Base-by-base conservation (phyloP, 2,888 invertebrate species). In the Melitaea athalia region DNA sequence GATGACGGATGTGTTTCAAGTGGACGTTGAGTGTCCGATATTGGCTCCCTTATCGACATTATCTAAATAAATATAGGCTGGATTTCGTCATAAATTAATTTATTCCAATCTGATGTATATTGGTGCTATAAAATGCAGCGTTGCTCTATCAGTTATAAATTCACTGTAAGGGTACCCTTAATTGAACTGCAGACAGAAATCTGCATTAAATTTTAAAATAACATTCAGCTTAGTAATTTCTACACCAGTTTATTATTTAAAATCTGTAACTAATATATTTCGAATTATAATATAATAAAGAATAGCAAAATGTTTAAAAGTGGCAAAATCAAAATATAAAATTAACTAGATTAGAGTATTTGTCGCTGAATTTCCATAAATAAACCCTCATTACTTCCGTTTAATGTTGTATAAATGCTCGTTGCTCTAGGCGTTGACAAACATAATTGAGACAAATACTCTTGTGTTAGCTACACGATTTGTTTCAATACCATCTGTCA, bases 371-470 rank as follows among this genome's bases (percentile, higher is more conserved):
- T 8, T 38, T n/a, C n/a, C 38, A 38, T 38, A 45, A 11, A 49
- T 49, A 5, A n/a, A 49, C 14, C n/a, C 14, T n/a, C n/a, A 49
- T 49, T n/a, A 49, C n/a, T 49, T 49, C 47, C n/a, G 6, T n/a
- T 49, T 11, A 11, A 47, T 43, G 52, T 42, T 53, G 62, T 65
- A n/a, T 38, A 24, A 59, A 60, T 38, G 59, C 59, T 63, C 42
- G 59, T 65, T 59, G 38, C 14, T 55, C 59, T 68, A 60, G 69
- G 38, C 7, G 71, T 69, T 63, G 71, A 70, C 67, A 61, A 59
- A 33, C 57, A 72, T 86, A 86, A 88, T 84, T 70, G 79, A 79
- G 83, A 89, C 81, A 82, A 86, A 89, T 84, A 85, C 76, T 66
- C 47, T 72, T 79, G 24, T 80, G 83, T 86, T 85, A 86, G 77